Conservation (phyloP, 2,113 vertebrate species). For the Brachyhypopomus gauderio region DNA sequence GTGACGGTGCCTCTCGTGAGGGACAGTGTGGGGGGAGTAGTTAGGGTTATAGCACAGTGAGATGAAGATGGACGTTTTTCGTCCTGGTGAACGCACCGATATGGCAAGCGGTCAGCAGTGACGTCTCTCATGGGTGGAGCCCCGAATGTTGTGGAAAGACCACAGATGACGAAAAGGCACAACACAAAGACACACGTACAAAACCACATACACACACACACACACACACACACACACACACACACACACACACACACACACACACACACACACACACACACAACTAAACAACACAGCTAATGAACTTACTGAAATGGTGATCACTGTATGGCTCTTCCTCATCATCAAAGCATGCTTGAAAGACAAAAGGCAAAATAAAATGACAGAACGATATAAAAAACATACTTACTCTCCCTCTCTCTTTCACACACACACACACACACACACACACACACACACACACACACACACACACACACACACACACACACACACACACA, state of each 20-base stretch:
- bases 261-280: neutral
- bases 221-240: neutral
- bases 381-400: neutral
- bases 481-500: neutral
- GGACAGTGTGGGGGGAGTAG: conserved; percentile 25
- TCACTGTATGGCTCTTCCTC: conserved; percentile 50
- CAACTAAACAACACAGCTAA: neutral
- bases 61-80: neutral
- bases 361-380: conserved; percentile 33
- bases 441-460: neutral
- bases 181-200: neutral
- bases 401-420: neutral
- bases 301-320: conserved; percentile 51
- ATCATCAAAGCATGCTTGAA: conserved; percentile 55
- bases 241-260: neutral
- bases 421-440: neutral
- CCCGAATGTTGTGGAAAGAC: neutral
- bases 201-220: neutral
- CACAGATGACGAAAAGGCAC: neutral
- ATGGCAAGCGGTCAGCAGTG: conserved; percentile 30
- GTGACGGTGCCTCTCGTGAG: conserved; percentile 33
- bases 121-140: neutral
- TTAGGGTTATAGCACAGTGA: neutral
- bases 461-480: neutral
- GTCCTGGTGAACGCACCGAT: neutral